Conservation (phyloP, 2,113 vertebrate species). For the Phaethornis superciliosus region DNA sequence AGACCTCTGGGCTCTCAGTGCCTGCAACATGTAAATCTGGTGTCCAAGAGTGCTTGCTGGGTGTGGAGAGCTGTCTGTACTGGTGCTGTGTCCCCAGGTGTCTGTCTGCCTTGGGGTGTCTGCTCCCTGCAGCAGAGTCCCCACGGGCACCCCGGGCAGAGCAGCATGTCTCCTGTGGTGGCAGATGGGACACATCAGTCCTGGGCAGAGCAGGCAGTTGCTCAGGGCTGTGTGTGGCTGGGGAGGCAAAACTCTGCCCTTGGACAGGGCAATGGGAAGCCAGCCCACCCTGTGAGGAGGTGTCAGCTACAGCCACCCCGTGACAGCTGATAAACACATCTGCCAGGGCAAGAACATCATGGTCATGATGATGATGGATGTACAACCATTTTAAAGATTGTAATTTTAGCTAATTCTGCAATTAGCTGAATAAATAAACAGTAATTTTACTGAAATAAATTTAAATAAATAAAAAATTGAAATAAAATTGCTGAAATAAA, state of each 20-base stretch:
- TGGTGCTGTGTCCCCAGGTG: too few relatives aligned
- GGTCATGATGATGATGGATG: not conserved
- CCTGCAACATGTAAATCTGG: not conserved
- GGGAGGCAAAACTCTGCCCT: not conserved
- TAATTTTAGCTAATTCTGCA: not conserved
- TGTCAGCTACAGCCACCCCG: too few relatives aligned
- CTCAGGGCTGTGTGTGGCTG: not conserved
- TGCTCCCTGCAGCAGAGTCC: not conserved
- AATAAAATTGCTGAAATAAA: not conserved
- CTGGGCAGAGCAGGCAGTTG: not conserved
- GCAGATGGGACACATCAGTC: not conserved
- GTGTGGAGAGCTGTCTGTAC: not conserved
- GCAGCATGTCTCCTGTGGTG: not conserved
- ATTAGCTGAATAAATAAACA: too few relatives aligned
- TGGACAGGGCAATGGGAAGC: accelerated
- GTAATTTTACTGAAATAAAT: too few relatives aligned
- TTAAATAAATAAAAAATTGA: not conserved
- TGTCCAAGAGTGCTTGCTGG: accelerated
- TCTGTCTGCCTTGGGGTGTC: not conserved
- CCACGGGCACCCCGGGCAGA: not conserved
- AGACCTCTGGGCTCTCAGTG: not conserved
- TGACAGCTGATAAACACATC: not conserved
- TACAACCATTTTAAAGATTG: not conserved
- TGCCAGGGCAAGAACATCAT: not conserved
- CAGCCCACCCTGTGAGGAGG: too few relatives aligned